phyloP scores from a whole-genome alignment of 2,888 invertebrate genomes.

The Copidosoma aretas region DNA sequence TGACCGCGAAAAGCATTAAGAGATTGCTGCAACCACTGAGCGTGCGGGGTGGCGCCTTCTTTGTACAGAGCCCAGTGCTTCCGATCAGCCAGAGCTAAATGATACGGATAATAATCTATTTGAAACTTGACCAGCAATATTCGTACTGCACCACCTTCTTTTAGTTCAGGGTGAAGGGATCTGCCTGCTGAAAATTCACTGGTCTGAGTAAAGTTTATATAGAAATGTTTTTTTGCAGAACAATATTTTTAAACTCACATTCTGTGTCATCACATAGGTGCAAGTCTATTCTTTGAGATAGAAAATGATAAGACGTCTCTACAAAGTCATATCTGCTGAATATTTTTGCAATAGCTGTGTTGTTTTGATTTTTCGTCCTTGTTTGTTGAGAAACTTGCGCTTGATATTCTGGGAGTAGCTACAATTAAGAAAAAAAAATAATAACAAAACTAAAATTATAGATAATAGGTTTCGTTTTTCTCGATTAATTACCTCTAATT shows the following conservation, averaged over 20 bases:
- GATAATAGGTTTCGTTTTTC: constrained; percentile 8
- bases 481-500: constrained; percentile 70
- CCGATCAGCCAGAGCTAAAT: constrained; percentile 86
- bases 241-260: constrained; percentile 65
- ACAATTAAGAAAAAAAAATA: constrained; percentile 37
- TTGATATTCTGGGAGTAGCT: constrained; percentile 77
- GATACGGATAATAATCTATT: constrained; percentile 96
- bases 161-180: constrained; percentile 82
- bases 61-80: constrained; percentile 86
- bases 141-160: constrained; percentile 92
- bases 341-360: constrained; percentile 66
- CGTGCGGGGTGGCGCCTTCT: constrained; percentile 81
- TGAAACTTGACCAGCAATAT: constrained; percentile 86
- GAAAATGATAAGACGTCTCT: constrained; percentile 97
- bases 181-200: constrained; percentile 71
- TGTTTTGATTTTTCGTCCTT: constrained; percentile 59
- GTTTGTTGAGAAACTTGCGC: constrained; percentile 73
- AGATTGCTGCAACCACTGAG: constrained; percentile 87
- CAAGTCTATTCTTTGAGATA: constrained; percentile 90
- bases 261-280: constrained; percentile 96
- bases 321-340: constrained; percentile 91
- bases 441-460: constrained; percentile 22
- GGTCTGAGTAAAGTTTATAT: constrained; percentile 8
- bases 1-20: constrained; percentile 79
- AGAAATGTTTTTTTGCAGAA: not conserved